Conservation (phyloP, 2,888 invertebrate genomes). For the Tuta absoluta region DNA sequence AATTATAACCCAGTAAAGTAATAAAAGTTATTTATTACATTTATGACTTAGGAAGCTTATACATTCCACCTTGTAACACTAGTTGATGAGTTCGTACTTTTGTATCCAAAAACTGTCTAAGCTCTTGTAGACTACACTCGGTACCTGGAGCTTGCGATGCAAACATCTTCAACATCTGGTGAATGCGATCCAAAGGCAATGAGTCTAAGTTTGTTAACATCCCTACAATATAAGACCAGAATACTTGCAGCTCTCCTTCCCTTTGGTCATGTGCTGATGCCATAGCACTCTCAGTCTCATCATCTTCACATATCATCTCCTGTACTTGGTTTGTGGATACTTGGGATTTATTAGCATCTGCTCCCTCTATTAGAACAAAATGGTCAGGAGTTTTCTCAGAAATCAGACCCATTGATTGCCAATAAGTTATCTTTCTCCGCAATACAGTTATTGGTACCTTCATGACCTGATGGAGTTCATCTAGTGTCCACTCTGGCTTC, state of each 20-base stretch:
- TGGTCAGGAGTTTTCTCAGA: slow-evolving; percentile 88
- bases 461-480: slow-evolving; percentile 91
- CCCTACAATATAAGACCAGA: slow-evolving; percentile 98
- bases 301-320: slow-evolving; percentile 91
- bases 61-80: slow-evolving; percentile 91
- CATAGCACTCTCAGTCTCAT: slow-evolving; percentile 96
- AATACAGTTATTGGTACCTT: slow-evolving; percentile 93
- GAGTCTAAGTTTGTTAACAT: slow-evolving; percentile 98
- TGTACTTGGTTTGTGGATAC: slow-evolving; percentile 78
- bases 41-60: slow-evolving; percentile 89
- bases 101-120: slow-evolving; percentile 93
- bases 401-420: slow-evolving; percentile 96
- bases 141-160: slow-evolving; percentile 95
- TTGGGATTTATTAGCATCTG: slow-evolving; percentile 78
- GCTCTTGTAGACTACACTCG: slow-evolving; percentile 93
- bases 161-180: slow-evolving; percentile 98
- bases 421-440: slow-evolving; percentile 93
- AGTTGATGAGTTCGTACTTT: slow-evolving; percentile 96
- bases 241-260: slow-evolving; percentile 95
- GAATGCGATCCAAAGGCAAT: slow-evolving; percentile 94
- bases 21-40: slow-evolving; percentile 24
- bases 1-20: background rate
- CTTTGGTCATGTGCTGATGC: slow-evolving; percentile 96
- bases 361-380: slow-evolving; percentile 86
- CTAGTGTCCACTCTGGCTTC: slow-evolving; percentile 91